Conservation (phyloP, 2,888 invertebrate species). For the Dicroscelio sp. region DNA sequence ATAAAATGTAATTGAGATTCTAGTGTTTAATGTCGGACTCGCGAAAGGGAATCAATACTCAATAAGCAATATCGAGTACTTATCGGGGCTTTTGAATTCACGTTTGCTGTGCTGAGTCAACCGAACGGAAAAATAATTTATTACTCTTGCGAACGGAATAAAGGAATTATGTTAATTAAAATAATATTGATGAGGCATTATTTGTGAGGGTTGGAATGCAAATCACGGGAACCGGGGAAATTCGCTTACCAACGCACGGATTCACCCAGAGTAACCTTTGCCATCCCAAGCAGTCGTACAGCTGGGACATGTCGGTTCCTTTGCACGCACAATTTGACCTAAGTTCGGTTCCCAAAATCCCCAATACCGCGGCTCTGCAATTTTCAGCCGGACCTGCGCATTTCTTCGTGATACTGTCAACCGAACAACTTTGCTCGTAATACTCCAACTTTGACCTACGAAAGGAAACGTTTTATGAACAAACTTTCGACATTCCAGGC, state of each 20-base stretch:
- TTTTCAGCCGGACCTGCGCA: conserved; percentile 97
- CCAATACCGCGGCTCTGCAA: conserved; percentile 96
- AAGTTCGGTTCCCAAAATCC: conserved; percentile 97
- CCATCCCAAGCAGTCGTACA: conserved; percentile 98
- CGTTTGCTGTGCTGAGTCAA: conserved; percentile 22
- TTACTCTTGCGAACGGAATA: neutral
- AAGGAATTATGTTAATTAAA: too few relatives aligned
- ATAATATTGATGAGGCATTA: neutral
- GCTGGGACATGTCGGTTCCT: conserved; percentile 96
- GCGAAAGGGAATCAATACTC: conserved; percentile 72
- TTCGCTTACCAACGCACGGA: conserved; percentile 97
- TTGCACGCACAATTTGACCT: conserved; percentile 97
- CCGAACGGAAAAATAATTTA: conserved; percentile 37
- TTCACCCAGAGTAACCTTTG: conserved; percentile 97
- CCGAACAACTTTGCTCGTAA: conserved; percentile 98
- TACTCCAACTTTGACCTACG: conserved; percentile 95
- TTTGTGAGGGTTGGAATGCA: neutral
- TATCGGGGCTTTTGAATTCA: conserved; percentile 57
- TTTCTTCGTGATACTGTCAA: conserved; percentile 97
- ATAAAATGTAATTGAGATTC: conserved; percentile 80
- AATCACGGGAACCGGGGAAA: neutral
- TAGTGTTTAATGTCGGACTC: conserved; percentile 62
- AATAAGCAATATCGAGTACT: conserved; percentile 69
- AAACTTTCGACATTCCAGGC: conserved; percentile 40
- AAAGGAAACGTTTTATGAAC: conserved; percentile 48